phyloP scores from a whole-genome alignment of 2,888 invertebrate species.

The Rhyacophila evoluta region DNA sequence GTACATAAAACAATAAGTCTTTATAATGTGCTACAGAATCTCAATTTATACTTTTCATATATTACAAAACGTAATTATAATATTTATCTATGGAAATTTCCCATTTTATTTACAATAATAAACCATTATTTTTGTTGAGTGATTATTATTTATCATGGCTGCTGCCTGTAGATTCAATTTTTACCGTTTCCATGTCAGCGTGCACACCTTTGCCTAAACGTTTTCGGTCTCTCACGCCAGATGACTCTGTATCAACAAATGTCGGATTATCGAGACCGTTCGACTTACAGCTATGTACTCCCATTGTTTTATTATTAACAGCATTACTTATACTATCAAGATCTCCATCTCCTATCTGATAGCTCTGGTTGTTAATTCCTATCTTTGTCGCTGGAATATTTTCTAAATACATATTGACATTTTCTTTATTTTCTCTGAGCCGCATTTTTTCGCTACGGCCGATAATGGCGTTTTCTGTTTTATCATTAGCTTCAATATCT shows the following conservation, averaged over 20 bases:
- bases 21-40: too few species aligned
- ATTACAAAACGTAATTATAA: too few species aligned
- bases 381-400: slow-evolving; percentile 55
- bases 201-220: not conserved
- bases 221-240: not conserved
- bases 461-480: slow-evolving; percentile 33
- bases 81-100: too few species aligned
- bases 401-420: slow-evolving; percentile 52
- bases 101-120: too few species aligned
- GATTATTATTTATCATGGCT: not conserved
- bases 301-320: slow-evolving; percentile 26
- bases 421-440: slow-evolving; percentile 56
- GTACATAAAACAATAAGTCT: too few species aligned
- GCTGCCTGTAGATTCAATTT: not conserved
- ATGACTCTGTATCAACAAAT: slow-evolving; percentile 57
- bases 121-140: too few species aligned
- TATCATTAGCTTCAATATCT: slow-evolving; percentile 63
- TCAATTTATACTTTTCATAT: too few species aligned
- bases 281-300: not conserved
- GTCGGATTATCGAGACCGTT: slow-evolving; percentile 49
- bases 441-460: slow-evolving; percentile 60
- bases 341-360: slow-evolving; percentile 26
- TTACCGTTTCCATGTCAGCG: not conserved
- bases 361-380: slow-evolving; percentile 28
- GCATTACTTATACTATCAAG: slow-evolving; percentile 29